A percentile compares a stretch with the other conserved stretches of the same genome.
Conservation (phyloP, 2,888 invertebrate genomes). For the Euproctis similis region DNA sequence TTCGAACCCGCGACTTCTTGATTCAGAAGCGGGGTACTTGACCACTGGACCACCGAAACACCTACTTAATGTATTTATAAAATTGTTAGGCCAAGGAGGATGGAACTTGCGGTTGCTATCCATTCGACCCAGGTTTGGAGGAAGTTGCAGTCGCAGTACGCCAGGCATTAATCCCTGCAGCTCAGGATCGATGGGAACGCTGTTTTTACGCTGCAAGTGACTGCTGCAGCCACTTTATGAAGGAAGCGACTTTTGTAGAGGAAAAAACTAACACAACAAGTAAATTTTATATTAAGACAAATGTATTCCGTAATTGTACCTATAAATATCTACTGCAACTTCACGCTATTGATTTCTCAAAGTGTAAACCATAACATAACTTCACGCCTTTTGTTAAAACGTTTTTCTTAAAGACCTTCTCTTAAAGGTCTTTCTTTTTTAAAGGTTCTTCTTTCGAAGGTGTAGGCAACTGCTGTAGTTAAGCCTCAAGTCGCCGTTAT, state of each 20-base stretch:
- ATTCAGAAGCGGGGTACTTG: too few relatives aligned
- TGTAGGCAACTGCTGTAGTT: too few relatives aligned
- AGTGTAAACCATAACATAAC: too few relatives aligned
- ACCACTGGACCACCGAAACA: too few relatives aligned
- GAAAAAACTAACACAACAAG: constrained; percentile 22
- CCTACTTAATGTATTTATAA: background rate
- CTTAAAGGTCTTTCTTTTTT: too few relatives aligned
- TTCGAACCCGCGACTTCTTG: too few relatives aligned
- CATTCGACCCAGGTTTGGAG: constrained; percentile 57
- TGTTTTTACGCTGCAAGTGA: constrained; percentile 56
- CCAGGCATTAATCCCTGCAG: constrained; percentile 45
- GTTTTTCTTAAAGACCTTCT: too few relatives aligned
- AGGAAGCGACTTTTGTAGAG: constrained; percentile 11
- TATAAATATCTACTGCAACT: too few relatives aligned
- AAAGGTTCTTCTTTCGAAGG: too few relatives aligned
- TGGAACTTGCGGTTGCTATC: constrained; percentile 62
- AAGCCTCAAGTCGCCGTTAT: too few relatives aligned
- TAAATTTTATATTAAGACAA: constrained; percentile 20
- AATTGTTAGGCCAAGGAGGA: constrained; percentile 47
- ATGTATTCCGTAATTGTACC: background rate
- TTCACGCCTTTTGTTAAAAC: too few relatives aligned
- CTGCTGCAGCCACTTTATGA: constrained; percentile 59
- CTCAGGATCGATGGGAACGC: constrained; percentile 57
- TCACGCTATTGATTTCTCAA: too few relatives aligned
- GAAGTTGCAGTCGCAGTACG: constrained; percentile 45